Evolutionary conservation across 2,797 vertebrate genomes (phyloP).

Genomic region (Austrolebias charrua): DNA sequence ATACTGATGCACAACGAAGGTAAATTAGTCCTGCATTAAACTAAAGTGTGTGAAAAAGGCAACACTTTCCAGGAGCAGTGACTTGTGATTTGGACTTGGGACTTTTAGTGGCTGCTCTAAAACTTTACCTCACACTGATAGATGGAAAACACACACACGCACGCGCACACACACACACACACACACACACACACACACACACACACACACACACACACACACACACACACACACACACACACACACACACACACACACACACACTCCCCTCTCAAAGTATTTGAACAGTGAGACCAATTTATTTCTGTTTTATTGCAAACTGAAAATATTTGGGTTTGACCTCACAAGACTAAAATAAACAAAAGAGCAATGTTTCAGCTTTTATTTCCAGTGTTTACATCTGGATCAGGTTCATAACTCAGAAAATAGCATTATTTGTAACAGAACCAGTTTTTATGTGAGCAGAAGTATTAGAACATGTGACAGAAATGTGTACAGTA

Average conservation of each 20-base stretch:
- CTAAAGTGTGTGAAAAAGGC: no score
- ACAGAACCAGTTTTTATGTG: background rate
- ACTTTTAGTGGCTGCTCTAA: background rate
- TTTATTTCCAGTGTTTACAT: background rate
- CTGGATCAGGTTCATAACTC: background rate
- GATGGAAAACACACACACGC: background rate
- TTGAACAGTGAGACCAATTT: background rate
- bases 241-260: no score
- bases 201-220: no score
- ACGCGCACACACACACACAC: no score
- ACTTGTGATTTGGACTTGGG: background rate
- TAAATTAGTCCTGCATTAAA: no score
- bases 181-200: no score
- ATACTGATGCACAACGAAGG: no score
- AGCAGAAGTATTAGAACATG: background rate
- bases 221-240: no score
- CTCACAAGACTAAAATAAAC: slow-evolving; percentile 2
- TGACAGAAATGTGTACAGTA: background rate
- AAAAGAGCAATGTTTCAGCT: background rate
- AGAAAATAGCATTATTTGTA: background rate
- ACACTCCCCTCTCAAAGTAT: no score
- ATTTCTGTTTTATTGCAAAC: background rate
- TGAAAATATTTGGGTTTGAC: background rate
- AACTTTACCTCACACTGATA: background rate
- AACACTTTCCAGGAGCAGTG: background rate